Evolutionary conservation across 1,140 invertebrate genomes (phyloP).

Genomic region (Camponotus pennsylvanicus): DNA sequence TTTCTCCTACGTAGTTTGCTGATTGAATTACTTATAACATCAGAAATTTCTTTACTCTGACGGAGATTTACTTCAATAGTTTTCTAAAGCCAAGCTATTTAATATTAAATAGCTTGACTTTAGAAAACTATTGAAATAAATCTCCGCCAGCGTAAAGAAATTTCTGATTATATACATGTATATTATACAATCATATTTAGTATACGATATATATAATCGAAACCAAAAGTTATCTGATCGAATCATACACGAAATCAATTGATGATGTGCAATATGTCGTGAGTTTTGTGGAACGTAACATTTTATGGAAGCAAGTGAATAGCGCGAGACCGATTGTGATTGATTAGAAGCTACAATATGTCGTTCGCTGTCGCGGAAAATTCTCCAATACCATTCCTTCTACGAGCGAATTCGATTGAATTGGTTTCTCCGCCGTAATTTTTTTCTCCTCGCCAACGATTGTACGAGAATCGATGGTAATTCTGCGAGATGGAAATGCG

Average conservation of each 20-base stretch:
- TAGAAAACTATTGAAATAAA: no score
- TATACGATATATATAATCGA: not conserved
- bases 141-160: no score
- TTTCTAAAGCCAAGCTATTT: constrained; percentile 7
- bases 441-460: constrained; percentile 12
- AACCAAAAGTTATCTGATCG: not conserved
- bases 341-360: constrained; percentile 20
- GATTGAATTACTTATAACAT: not conserved
- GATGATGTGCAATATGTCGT: not conserved
- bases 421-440: not conserved
- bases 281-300: not conserved
- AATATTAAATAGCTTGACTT: constrained; percentile 1
- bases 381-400: constrained; percentile 20
- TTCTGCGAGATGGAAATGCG: constrained; percentile 40
- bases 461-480: constrained; percentile 38
- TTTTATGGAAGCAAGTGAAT: not conserved
- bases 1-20: constrained; percentile 10
- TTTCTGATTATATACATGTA: no score
- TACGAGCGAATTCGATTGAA: not conserved
- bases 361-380: not conserved
- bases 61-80: constrained; percentile 6
- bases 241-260: not conserved
- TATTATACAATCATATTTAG: no score
- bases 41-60: not conserved
- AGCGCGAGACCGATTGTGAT: not conserved